These are phyloP conservation scores for Argyra leucocephala DNA, from an alignment of 2,888 invertebrate species.

Conservation along the genomic window DNA sequence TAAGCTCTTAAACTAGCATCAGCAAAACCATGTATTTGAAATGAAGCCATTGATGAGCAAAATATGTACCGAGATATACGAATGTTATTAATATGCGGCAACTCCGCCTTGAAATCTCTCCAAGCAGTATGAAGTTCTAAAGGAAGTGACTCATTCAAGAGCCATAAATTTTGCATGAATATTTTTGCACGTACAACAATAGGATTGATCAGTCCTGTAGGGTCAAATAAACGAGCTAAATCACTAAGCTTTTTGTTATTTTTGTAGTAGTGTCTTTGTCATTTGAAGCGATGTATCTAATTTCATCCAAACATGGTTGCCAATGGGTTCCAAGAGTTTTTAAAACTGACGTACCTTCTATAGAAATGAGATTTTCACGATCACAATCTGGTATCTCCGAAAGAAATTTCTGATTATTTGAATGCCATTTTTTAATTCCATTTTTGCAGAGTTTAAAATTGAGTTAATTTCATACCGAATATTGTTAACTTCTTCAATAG, in stretches of 20 bases:
- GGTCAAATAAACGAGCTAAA: constrained; percentile 18
- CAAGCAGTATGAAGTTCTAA: constrained; percentile 14
- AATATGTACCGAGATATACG: too few species aligned
- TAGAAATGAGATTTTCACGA: background rate
- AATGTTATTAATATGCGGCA: background rate
- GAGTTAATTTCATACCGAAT: constrained; percentile 12
- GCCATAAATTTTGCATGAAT: constrained; percentile 20
- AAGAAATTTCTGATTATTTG: background rate
- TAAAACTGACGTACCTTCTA: background rate
- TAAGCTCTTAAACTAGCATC: too few species aligned
- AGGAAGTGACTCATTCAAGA: constrained; percentile 18
- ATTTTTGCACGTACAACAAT: constrained; percentile 18
- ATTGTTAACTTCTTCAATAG: constrained; percentile 11
- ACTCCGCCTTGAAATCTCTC: background rate
- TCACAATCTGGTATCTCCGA: background rate
- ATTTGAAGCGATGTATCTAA: background rate
- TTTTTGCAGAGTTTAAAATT: background rate
- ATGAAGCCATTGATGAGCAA: too few species aligned
- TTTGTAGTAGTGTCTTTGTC: background rate
- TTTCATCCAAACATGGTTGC: background rate
- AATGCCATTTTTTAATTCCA: background rate
- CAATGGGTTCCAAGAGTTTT: background rate
- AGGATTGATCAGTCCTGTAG: constrained; percentile 16
- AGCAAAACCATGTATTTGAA: too few species aligned
- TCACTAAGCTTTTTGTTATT: background rate